phyloP scores from a whole-genome alignment of 2,888 invertebrate species.

The Sinopyrophorus schimmeli region DNA sequence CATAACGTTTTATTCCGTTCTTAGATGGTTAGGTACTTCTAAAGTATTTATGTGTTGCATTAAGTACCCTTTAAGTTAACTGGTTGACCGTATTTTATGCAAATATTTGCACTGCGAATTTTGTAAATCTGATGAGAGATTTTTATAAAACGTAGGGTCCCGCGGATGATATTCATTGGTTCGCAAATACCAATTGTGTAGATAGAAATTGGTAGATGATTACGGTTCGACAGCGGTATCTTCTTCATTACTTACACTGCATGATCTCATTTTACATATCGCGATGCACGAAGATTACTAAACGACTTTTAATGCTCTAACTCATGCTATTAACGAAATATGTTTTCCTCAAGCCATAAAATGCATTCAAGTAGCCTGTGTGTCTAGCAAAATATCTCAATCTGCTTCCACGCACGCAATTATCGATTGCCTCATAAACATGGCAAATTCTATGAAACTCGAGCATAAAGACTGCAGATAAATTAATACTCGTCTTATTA shows the following conservation, averaged over 20 bases:
- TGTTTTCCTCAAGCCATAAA: conserved; percentile 42
- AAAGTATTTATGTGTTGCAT: too few relatives aligned
- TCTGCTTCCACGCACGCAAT: conserved; percentile 52
- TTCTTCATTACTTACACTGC: conserved; percentile 52
- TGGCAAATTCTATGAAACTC: conserved; percentile 47
- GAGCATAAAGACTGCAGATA: conserved; percentile 44
- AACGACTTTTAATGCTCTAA: conserved; percentile 54
- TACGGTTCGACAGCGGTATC: conserved; percentile 34
- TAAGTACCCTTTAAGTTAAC: too few relatives aligned
- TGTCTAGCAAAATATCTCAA: conserved; percentile 51
- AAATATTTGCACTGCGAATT: too few relatives aligned
- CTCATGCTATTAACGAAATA: conserved; percentile 55
- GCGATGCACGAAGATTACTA: conserved; percentile 55
- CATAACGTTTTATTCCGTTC: too few relatives aligned
- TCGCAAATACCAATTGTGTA: conserved; percentile 24
- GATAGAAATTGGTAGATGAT: conserved; percentile 37
- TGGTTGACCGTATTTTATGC: too few relatives aligned
- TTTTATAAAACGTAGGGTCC: too few relatives aligned
- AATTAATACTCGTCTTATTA: conserved; percentile 49
- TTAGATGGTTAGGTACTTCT: too few relatives aligned
- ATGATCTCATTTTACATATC: conserved; percentile 56
- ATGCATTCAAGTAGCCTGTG: conserved; percentile 38
- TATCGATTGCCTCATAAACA: conserved; percentile 50
- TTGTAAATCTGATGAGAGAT: too few relatives aligned
- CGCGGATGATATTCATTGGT: too few relatives aligned